Conservation (phyloP, 2,888 invertebrate genomes). For the Drosophila fungiperda region DNA sequence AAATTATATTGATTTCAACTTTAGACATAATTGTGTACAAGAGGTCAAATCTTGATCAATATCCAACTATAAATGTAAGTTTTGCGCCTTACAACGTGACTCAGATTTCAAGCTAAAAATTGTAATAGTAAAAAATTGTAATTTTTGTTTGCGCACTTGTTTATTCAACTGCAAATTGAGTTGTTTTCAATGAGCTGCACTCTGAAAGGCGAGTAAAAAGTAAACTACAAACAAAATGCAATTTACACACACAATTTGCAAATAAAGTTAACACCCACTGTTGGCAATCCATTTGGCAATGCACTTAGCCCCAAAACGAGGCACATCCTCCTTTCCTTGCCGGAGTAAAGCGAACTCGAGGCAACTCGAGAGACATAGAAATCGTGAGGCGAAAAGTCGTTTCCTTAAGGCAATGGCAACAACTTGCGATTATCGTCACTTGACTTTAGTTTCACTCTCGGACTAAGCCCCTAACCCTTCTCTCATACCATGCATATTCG, state of each 20-base stretch:
- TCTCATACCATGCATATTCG: constrained; percentile 65
- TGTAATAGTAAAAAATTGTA: constrained; percentile 33
- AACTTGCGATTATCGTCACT: constrained; percentile 74
- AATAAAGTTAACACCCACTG: constrained; percentile 46
- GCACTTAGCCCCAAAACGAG: constrained; percentile 54
- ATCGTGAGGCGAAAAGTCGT: not conserved
- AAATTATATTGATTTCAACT: not conserved
- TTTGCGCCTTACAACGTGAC: constrained; percentile 13
- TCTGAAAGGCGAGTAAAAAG: constrained; percentile 28
- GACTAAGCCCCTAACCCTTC: not conserved
- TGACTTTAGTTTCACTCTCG: constrained; percentile 60
- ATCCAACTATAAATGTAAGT: not conserved
- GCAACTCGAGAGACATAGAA: constrained; percentile 1
- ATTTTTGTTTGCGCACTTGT: constrained; percentile 56
- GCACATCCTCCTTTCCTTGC: constrained; percentile 6
- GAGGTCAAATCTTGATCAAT: not conserved
- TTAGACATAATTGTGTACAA: not conserved
- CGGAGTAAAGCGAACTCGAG: constrained; percentile 1
- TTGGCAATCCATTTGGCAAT: constrained; percentile 62
- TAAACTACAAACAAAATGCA: constrained; percentile 42
- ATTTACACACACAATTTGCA: constrained; percentile 69
- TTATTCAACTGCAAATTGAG: constrained; percentile 57
- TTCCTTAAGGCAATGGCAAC: constrained; percentile 21
- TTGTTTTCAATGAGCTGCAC: constrained; percentile 55
- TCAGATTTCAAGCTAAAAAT: constrained; percentile 6